A percentile compares a stretch with the other conserved stretches of the same genome.
phyloP scores from a whole-genome alignment of 2,888 invertebrate genomes.

The Peribatodes rhomboidaria region DNA sequence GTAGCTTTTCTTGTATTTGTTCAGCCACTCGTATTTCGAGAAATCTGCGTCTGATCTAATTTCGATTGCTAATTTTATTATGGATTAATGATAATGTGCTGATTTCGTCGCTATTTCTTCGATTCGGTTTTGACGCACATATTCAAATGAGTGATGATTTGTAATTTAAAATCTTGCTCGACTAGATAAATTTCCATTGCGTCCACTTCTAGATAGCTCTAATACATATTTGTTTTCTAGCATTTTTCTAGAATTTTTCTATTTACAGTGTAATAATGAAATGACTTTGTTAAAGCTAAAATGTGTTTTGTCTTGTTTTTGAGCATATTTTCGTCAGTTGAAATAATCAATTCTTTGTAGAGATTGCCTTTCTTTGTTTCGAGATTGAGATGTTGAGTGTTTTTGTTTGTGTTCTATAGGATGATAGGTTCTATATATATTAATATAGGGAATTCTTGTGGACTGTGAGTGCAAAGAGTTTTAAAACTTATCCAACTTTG shows the following conservation, averaged over 20 bases:
- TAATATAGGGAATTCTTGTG: no score
- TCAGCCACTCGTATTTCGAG: neutral
- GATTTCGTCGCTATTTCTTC: constrained; percentile 8
- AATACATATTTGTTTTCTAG: neutral
- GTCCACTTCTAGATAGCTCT: neutral
- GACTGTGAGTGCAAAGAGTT: no score
- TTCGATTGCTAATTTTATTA: neutral
- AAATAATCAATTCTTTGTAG: no score
- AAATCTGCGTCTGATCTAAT: neutral
- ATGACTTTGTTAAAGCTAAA: no score
- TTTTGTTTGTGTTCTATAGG: no score
- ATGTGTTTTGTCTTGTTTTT: no score
- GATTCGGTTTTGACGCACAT: constrained; percentile 5
- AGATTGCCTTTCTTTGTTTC: no score
- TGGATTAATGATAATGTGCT: neutral
- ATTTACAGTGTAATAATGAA: neutral
- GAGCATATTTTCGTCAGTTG: no score
- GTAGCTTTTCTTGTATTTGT: neutral
- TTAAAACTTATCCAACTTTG: no score
- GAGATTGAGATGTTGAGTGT: no score
- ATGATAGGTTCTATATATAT: no score
- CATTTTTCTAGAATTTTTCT: no score
- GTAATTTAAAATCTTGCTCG: neutral
- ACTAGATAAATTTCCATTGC: neutral
- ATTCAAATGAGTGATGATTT: neutral